Base-by-base conservation (phyloP, 2,888 invertebrate species). In the Eledona agricola region DNA sequence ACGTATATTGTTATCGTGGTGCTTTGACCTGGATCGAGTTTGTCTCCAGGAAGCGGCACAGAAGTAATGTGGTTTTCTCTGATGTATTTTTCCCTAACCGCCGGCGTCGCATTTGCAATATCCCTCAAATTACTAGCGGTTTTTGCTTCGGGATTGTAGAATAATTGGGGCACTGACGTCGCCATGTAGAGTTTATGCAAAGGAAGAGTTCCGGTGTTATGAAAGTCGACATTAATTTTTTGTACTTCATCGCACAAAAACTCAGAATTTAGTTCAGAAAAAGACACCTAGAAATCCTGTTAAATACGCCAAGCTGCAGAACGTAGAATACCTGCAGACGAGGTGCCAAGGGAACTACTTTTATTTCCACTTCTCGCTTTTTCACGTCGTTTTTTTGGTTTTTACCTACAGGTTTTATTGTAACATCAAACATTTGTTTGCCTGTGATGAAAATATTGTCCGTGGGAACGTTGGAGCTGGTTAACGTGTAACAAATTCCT, bases 321-420 rank as follows among this genome's bases (percentile, higher is more conserved):
- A 4, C 9, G 0, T 32, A 3, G 3, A 16, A 17, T 34, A 45
- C 45, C 82, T 91, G 88, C 66, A 96, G 78, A 66, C 89, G 87
- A 0, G 96, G 93, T 55, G 93, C 87, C 59, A 87, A 83, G 6
- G 90, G 87, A 29, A 89, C 84, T 37, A 96, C 83, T 57, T 83
- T 83, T 46, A 94, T 85, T 59, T 86, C 82, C 40, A 96, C 20
- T 15, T 34, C 15, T 12, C 40, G 31, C 6, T 7, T 28, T 1
- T 32, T 32, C 7, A 19, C 12, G 57, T 90, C 91, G 89, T 7
- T 83, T 82, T 50, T 79, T 6, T 20, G 34, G 31, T 31, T 58
- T 20, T 32, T 55, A 40, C 56, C 52, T 25, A 11, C 19, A n/a
- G 32, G 42, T 15, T 23, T 38, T 35, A 51, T 62, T 23, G 53